Percentiles rank a stretch among this genome's conserved stretches.
Conservation (phyloP, 2,888 invertebrate species). For the Lasioglossum calceatum region DNA sequence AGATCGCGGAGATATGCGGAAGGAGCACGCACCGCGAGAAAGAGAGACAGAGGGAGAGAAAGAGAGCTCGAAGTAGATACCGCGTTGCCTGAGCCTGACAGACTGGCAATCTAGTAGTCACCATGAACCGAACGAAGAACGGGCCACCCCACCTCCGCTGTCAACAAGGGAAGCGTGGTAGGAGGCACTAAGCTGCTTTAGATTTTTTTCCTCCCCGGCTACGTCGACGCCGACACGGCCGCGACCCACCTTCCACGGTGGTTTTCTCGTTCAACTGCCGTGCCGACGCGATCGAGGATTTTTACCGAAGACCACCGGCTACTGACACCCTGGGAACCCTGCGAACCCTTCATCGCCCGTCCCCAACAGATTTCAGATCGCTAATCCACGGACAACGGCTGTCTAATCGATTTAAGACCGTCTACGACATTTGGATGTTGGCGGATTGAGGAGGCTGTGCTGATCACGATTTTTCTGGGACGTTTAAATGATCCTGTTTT, state of each 20-base stretch:
- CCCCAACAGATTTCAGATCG: not conserved
- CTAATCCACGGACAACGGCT: not conserved
- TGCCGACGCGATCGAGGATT: not conserved
- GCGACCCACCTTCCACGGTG: conserved; percentile 11
- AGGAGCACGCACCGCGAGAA: not conserved
- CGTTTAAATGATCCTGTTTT: not conserved
- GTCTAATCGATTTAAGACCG: not conserved
- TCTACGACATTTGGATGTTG: not conserved
- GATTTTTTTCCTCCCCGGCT: conserved; percentile 58
- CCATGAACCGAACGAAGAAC: conserved; percentile 77
- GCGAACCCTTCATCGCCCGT: not conserved
- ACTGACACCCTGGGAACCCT: not conserved
- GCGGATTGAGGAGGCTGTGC: not conserved
- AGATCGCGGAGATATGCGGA: not conserved
- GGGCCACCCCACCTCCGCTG: conserved; percentile 75
- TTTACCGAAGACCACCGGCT: not conserved
- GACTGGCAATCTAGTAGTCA: conserved; percentile 76
- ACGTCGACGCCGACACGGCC: conserved; percentile 29
- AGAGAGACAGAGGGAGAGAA: not conserved
- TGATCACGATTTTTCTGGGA: not conserved
- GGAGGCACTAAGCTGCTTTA: conserved; percentile 79
- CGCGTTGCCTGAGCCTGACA: conserved; percentile 74
- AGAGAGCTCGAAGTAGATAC: conserved; percentile 38
- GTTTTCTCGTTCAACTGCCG: conserved; percentile 1
- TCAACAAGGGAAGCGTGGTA: conserved; percentile 78